Base-by-base conservation (phyloP, 2,797 vertebrate species). In the Monodelphis domestica region DNA sequence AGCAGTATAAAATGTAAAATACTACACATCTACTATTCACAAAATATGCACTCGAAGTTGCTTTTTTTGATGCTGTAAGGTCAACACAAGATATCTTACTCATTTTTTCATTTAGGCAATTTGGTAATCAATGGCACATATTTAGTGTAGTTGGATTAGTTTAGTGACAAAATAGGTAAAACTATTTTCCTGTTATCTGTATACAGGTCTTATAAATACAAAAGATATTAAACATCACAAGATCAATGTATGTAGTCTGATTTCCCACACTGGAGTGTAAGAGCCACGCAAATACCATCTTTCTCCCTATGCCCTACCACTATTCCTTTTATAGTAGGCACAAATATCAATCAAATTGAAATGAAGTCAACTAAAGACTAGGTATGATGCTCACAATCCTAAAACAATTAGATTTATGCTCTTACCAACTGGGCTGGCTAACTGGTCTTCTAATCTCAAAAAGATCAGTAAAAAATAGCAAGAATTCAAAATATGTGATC, bases 41-140 rank as follows among this genome's bases (percentile, higher is more conserved):
- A 93, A 11, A 45, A 4, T 51, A 56, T 28, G 94, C 21, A 87
- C 9, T 10, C 56, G 93, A 54, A 92, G 70, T 30, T 50, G 12
- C 92, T 55, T 93, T 24, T 93, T 96, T 56, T 17, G 70, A 11
- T 54, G 55, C 28, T 92, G 38, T 90, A 54, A 88, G 88, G 17
- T 50, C 91, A 54, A 93, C 90, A 89, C 52, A 56, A 89, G 33
- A 28, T 53, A 87, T 53, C 11, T n/a, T 30, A 88, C 11, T 50
- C n/a, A 29, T 91, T 91, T 91, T 78, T 95, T 92, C 9, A 91
- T 33, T 54, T 51, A 54, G 12, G 63, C 28, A 52, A 52, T 21
- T 78, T 24, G 92, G 70, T 6, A 90, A 78, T 29, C 70, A 45
- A 95, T 54, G 94, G 30, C 50, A 89, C 50, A 89, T 89, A 53